Base-by-base conservation (phyloP, 2,888 invertebrate species). In the Parapristionchus giblindavisi region DNA sequence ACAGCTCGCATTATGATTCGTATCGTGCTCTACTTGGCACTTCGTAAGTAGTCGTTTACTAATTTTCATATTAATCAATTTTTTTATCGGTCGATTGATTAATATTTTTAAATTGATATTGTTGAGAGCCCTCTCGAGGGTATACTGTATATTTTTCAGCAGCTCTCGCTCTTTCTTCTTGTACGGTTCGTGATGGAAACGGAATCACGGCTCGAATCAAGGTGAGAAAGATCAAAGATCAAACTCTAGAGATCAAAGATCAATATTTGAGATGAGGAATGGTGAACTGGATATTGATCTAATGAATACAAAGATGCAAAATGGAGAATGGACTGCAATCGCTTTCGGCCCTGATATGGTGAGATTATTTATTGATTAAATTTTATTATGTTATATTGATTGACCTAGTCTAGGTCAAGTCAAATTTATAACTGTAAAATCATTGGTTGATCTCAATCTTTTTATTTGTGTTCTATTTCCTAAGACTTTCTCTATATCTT, bases 341-440 rank as follows among this genome's bases (percentile, higher is more conserved):
- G 70, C 70, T 4, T 71, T 71, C 56, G 70, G 70, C 21, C 56
- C 54, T 29, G 70, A 71, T 40, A 71, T 71, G 70, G 70, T 71
- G 0, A n/a, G n/a, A n/a, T n/a, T n/a, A 48, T 11, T 48, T 48
- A 21, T 48, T 21, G n/a, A n/a, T n/a, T n/a, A n/a, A n/a, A n/a
- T n/a, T n/a, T n/a, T n/a, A n/a, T n/a, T n/a, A n/a, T n/a, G n/a
- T n/a, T n/a, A n/a, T n/a, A n/a, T n/a, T n/a, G n/a, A n/a, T n/a
- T n/a, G n/a, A n/a, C n/a, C n/a, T n/a, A n/a, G n/a, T n/a, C n/a
- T n/a, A n/a, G n/a, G n/a, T n/a, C n/a, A n/a, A n/a, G n/a, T n/a
- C n/a, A n/a, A n/a, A n/a, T n/a, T n/a, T n/a, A n/a, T n/a, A n/a
- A n/a, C n/a, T n/a, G n/a, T n/a, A n/a, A n/a, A n/a, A n/a, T n/a